Percentiles rank a stretch among this genome's conserved stretches.
Evolutionary conservation across 2,888 invertebrate species (phyloP).

Genomic region (Nycteola revayana): DNA sequence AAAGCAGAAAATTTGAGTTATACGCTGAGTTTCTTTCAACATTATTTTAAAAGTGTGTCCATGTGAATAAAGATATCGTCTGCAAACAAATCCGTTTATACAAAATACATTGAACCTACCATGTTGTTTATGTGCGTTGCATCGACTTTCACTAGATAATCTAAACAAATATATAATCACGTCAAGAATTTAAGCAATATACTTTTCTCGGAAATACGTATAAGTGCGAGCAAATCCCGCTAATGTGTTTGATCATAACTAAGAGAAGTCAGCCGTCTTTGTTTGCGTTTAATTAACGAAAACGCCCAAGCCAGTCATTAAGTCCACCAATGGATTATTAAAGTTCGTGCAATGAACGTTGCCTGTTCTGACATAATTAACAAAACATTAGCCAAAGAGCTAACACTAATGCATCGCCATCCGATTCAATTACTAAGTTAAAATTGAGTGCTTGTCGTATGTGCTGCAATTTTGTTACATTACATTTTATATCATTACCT

Average conservation of each 20-base stretch:
- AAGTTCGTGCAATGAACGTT: conserved; percentile 40
- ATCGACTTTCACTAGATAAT: neutral
- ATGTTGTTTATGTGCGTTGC: no score
- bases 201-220: conserved; percentile 35
- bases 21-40: no score
- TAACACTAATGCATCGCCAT: no score
- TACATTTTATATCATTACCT: no score
- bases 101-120: no score
- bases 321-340: conserved; percentile 52
- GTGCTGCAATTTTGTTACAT: no score
- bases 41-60: no score
- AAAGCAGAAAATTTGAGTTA: no score
- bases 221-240: conserved; percentile 49
- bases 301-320: conserved; percentile 53
- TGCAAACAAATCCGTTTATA: no score
- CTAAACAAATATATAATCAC: conserved; percentile 26
- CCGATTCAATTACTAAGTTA: no score
- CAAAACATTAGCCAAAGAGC: conserved; percentile 22
- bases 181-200: conserved; percentile 25
- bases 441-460: no score
- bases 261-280: conserved; percentile 57
- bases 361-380: conserved; percentile 34
- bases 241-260: conserved; percentile 67
- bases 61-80: no score
- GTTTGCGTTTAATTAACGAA: conserved; percentile 73